Evolutionary conservation across 2,888 invertebrate genomes (phyloP).

Genomic region (Agonum fuliginosum): DNA sequence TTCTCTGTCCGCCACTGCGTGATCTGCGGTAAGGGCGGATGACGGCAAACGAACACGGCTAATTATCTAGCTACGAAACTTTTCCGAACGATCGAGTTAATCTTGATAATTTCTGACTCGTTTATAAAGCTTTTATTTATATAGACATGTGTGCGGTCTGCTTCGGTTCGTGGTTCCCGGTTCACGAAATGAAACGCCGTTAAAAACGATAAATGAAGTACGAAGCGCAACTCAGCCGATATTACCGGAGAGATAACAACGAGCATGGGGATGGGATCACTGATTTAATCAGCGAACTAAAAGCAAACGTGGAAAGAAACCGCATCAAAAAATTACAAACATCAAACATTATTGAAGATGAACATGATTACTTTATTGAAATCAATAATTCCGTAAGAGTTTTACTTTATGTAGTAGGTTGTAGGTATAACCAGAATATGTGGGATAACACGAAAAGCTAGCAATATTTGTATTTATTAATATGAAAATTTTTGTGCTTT

Average conservation of each 20-base stretch:
- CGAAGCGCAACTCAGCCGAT: constrained; percentile 42
- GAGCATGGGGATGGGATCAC: neutral
- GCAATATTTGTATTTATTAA: too few species aligned
- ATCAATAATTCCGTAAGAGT: too few species aligned
- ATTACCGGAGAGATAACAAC: constrained; percentile 24
- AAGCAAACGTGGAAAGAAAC: neutral
- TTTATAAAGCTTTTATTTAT: constrained; percentile 63
- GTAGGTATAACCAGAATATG: too few species aligned
- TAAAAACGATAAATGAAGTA: constrained; percentile 42
- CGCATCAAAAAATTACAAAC: constrained; percentile 1
- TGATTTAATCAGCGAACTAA: constrained; percentile 9
- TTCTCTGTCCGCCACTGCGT: neutral
- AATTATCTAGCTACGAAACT: constrained; percentile 64
- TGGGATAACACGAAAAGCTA: too few species aligned
- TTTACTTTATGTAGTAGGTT: too few species aligned
- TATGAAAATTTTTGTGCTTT: too few species aligned
- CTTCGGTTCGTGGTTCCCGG: constrained; percentile 14
- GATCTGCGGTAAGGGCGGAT: constrained; percentile 14
- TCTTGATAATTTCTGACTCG: constrained; percentile 64
- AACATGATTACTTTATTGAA: neutral
- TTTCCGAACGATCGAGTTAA: constrained; percentile 64
- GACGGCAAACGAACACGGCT: constrained; percentile 18
- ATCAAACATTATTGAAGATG: neutral
- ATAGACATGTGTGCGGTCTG: constrained; percentile 57
- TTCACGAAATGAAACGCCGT: constrained; percentile 45